These are phyloP conservation scores for Zootermopsis nevadensis DNA, from an alignment of 2,888 invertebrate genomes.

Conservation along the genomic window DNA sequence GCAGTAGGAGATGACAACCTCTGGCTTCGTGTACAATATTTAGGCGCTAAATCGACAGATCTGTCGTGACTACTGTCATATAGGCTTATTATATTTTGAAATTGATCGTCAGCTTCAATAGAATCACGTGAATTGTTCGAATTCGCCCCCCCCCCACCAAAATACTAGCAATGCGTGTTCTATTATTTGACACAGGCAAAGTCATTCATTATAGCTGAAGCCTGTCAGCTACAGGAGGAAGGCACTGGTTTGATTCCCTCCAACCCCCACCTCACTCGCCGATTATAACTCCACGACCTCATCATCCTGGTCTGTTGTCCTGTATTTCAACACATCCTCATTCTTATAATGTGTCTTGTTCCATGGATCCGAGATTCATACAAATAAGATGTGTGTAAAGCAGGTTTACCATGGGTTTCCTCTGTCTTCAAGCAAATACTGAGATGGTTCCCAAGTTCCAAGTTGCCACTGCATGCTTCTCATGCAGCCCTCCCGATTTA, in stretches of 20 bases:
- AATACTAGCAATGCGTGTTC: background rate
- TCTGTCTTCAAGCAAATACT: no score
- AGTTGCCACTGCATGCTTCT: no score
- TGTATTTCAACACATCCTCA: no score
- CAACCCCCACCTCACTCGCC: no score
- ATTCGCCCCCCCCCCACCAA: background rate
- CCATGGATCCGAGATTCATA: no score
- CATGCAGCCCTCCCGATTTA: no score
- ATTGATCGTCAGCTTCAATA: background rate
- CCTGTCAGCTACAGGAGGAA: slow-evolving; percentile 12
- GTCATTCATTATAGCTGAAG: background rate
- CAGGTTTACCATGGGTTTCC: no score
- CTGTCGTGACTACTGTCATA: background rate
- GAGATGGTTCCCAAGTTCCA: no score
- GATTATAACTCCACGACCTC: no score
- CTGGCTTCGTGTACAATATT: slow-evolving; percentile 4
- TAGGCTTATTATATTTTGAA: slow-evolving; percentile 29
- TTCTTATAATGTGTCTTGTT: no score
- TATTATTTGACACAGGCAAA: background rate
- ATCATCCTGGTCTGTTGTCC: no score
- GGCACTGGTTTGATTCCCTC: background rate
- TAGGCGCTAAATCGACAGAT: slow-evolving; percentile 18
- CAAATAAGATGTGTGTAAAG: no score
- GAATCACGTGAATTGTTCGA: slow-evolving; percentile 36
- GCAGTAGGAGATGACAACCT: slow-evolving; percentile 13